A percentile compares a stretch with the other conserved stretches of the same genome.
phyloP scores from a whole-genome alignment of 2,113 vertebrate species.

The Marmota monax region DNA sequence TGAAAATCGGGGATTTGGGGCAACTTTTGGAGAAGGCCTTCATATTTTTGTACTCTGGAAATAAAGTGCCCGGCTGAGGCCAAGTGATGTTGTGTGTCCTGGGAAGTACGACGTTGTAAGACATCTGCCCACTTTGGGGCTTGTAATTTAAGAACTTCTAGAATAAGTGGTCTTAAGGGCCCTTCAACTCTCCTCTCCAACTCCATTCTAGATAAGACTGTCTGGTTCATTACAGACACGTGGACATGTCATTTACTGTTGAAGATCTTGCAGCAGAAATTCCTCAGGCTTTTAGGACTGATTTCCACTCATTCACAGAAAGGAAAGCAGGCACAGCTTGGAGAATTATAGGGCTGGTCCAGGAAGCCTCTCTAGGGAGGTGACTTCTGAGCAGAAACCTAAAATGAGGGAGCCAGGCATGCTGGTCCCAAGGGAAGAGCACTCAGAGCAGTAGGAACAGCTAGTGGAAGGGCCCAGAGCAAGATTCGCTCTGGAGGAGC shows the following conservation, averaged over 20 bases:
- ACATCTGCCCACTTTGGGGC: not conserved
- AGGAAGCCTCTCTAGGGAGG: not conserved
- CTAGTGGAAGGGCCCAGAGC: not conserved
- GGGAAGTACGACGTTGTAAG: not conserved
- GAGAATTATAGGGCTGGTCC: not conserved
- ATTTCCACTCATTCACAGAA: not conserved
- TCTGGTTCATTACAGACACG: not conserved
- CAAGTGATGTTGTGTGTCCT: not conserved
- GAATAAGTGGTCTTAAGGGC: not conserved
- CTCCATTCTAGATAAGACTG: not conserved
- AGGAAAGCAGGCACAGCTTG: not conserved
- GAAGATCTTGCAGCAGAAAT: not conserved
- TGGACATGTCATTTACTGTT: not conserved
- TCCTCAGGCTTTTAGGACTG: not conserved
- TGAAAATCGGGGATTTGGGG: not conserved
- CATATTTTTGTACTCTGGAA: not conserved
- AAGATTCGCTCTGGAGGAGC: not conserved
- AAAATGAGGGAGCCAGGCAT: not conserved
- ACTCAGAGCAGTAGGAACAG: not conserved
- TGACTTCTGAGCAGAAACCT: not conserved
- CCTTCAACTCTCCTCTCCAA: not conserved
- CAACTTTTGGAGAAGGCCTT: not conserved
- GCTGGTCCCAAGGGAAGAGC: not conserved
- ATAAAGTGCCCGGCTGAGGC: not conserved
- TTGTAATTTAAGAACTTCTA: not conserved